Percentiles rank a stretch among this genome's conserved stretches.
Evolutionary conservation across 2,113 vertebrate species (phyloP).

Genomic region (Recurvirostra avosetta): DNA sequence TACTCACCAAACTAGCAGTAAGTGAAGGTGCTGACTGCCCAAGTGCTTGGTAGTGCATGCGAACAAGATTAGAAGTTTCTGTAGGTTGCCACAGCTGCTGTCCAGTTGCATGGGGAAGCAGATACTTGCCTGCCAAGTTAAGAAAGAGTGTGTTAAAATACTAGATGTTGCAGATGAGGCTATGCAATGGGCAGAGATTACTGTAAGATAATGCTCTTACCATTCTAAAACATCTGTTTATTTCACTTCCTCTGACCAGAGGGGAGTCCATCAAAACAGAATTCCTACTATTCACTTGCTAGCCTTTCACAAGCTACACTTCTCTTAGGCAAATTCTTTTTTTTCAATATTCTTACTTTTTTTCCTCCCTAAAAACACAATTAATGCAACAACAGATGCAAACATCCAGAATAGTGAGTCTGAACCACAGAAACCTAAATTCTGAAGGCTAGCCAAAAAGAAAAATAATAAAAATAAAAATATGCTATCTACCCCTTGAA

Average conservation of each 20-base stretch:
- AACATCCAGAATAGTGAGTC: background rate
- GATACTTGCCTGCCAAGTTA: constrained; percentile 85
- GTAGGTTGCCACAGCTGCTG: constrained; percentile 76
- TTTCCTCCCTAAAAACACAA: background rate
- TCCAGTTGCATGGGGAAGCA: constrained; percentile 75
- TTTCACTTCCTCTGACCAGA: background rate
- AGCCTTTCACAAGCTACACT: background rate
- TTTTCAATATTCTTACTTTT: background rate
- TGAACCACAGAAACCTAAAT: background rate
- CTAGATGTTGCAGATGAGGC: background rate
- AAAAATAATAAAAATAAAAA: background rate
- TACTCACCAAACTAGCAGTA: constrained; percentile 86
- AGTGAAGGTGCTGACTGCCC: constrained; percentile 94
- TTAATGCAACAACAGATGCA: background rate
- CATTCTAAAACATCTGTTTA: background rate
- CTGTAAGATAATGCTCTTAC: background rate
- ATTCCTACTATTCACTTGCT: background rate
- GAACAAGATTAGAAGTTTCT: constrained; percentile 89
- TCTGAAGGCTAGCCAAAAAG: background rate
- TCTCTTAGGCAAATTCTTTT: background rate
- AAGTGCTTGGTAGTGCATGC: constrained; percentile 86
- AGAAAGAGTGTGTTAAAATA: background rate
- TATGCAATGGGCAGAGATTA: background rate
- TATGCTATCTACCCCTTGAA: background rate
- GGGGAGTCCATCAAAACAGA: background rate